Conservation (phyloP, 2,888 invertebrate genomes). For the Tinea pellionella region DNA sequence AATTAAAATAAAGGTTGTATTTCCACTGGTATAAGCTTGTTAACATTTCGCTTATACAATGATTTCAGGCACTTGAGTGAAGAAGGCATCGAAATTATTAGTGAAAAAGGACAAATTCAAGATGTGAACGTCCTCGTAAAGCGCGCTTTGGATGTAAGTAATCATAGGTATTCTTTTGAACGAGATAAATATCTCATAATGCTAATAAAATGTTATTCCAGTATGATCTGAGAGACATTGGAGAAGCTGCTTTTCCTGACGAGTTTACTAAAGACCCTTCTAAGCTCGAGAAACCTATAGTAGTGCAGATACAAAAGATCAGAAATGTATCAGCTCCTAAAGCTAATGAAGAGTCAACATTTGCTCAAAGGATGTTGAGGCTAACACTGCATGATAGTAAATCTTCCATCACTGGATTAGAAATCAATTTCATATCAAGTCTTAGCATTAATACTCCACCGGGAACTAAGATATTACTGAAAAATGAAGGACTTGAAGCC, state of each 20-base stretch:
- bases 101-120: slow-evolving; percentile 71
- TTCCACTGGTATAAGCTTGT: background rate
- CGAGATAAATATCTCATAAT: background rate
- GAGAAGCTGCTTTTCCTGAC: slow-evolving; percentile 78
- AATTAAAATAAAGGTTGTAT: slow-evolving; percentile 16
- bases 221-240: slow-evolving; percentile 85
- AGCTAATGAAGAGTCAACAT: slow-evolving; percentile 85
- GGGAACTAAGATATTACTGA: slow-evolving; percentile 80
- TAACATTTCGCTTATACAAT: background rate
- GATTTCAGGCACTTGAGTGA: slow-evolving; percentile 76
- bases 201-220: slow-evolving; percentile 38
- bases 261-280: slow-evolving; percentile 72
- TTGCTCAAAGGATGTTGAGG: slow-evolving; percentile 86
- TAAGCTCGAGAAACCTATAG: slow-evolving; percentile 69
- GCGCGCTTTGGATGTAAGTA: slow-evolving; percentile 78
- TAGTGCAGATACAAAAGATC: slow-evolving; percentile 89
- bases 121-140: slow-evolving; percentile 74
- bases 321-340: slow-evolving; percentile 92
- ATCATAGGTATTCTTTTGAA: background rate
- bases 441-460: slow-evolving; percentile 88
- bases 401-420: slow-evolving; percentile 80
- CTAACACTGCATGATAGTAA: slow-evolving; percentile 89
- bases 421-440: slow-evolving; percentile 76
- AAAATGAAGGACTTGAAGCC: slow-evolving; percentile 58
- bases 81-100: slow-evolving; percentile 74